Conservation (phyloP, 2,888 invertebrate species). For the Lochmaea capreae region DNA sequence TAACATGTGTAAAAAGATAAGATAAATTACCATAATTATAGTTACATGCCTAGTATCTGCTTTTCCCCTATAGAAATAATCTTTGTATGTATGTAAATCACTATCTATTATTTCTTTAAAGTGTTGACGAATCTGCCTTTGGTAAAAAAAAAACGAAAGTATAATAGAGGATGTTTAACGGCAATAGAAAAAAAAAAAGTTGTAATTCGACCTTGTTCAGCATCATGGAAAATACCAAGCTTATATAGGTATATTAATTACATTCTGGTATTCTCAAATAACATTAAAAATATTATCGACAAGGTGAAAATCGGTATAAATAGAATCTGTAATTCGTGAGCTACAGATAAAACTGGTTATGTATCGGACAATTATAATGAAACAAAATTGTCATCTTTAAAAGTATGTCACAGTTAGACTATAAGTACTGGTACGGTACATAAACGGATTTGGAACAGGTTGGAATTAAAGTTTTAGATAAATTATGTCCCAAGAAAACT, state of each 20-base stretch:
- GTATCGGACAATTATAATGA: neutral
- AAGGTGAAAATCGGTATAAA: neutral
- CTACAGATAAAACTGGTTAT: neutral
- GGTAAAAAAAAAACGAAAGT: no score
- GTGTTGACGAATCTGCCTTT: no score
- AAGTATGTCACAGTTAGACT: neutral
- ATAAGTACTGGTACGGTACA: no score
- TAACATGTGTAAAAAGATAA: constrained; percentile 26
- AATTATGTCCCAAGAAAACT: no score
- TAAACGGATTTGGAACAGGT: no score
- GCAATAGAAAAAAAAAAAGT: neutral
- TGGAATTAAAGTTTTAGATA: no score
- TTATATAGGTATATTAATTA: neutral
- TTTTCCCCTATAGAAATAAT: neutral
- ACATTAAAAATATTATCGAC: neutral
- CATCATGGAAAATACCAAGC: neutral
- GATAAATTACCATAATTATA: constrained; percentile 16
- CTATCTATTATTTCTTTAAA: neutral
- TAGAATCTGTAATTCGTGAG: neutral
- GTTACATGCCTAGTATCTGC: constrained; percentile 3
- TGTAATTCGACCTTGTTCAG: neutral
- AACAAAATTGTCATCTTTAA: neutral
- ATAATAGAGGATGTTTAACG: neutral
- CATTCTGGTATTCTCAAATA: neutral
- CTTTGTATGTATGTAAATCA: neutral